Percentiles rank a stretch among this genome's conserved stretches.
phyloP scores from a whole-genome alignment of 2,888 invertebrate genomes.

The Tachystola acroxantha region DNA sequence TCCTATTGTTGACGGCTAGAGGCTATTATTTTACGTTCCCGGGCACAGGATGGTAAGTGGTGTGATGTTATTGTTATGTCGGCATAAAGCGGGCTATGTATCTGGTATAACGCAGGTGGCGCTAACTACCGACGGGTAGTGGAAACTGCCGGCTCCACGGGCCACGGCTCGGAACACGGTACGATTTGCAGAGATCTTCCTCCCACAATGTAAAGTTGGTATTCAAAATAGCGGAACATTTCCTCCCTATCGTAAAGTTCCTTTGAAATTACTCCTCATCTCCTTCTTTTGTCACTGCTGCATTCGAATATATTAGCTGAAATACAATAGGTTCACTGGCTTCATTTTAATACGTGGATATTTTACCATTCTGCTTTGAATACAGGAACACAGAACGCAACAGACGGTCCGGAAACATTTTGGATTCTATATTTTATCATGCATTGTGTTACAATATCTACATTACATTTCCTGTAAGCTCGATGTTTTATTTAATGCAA shows the following conservation, averaged over 20 bases:
- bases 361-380: too few species aligned
- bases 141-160: constrained; percentile 33
- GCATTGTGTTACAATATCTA: too few species aligned
- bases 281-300: background rate
- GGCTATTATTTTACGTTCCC: constrained; percentile 24
- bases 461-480: too few species aligned
- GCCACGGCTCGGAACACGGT: constrained; percentile 25
- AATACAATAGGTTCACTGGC: background rate
- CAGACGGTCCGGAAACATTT: background rate
- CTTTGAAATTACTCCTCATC: background rate
- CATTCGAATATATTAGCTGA: background rate
- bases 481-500: too few species aligned
- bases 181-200: constrained; percentile 8
- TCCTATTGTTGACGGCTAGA: constrained; percentile 26
- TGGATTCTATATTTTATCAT: background rate
- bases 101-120: constrained; percentile 41
- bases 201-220: constrained; percentile 32
- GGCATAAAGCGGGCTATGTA: constrained; percentile 40
- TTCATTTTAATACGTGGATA: background rate
- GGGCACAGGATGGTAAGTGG: constrained; percentile 27
- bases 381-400: too few species aligned
- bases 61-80: constrained; percentile 45
- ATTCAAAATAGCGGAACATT: constrained; percentile 29
- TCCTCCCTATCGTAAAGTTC: constrained; percentile 18
- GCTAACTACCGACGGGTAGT: constrained; percentile 41